phyloP scores from a whole-genome alignment of 2,113 vertebrate genomes.

The Bujurquina vittata region DNA sequence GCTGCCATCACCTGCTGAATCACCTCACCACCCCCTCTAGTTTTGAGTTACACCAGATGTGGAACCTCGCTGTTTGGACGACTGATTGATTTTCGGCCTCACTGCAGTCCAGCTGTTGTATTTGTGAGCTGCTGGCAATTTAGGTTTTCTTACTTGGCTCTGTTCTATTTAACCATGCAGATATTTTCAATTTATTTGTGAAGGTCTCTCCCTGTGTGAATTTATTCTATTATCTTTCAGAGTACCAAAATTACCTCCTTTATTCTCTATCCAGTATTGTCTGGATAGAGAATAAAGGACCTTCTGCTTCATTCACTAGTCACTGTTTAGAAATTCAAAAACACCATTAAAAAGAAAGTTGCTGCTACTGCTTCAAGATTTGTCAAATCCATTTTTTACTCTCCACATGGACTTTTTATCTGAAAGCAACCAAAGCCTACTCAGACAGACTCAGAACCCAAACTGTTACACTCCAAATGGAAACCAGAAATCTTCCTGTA shows the following conservation, averaged over 20 bases:
- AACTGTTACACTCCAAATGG: neutral
- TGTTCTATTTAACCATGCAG: neutral
- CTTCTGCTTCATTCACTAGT: neutral
- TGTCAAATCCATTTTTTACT: neutral
- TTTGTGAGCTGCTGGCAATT: constrained; percentile 57
- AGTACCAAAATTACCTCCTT: neutral
- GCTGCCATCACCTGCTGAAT: constrained; percentile 90
- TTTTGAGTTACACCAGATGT: constrained; percentile 93
- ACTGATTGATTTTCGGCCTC: constrained; percentile 90
- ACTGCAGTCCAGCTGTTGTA: constrained; percentile 86
- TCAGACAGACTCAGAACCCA: neutral
- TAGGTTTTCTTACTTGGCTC: neutral
- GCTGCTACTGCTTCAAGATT: neutral
- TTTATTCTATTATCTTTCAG: constrained; percentile 23
- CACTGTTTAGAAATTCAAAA: neutral
- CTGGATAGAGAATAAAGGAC: neutral
- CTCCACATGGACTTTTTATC: neutral
- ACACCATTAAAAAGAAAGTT: neutral
- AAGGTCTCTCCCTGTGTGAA: neutral
- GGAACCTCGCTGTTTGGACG: constrained; percentile 81
- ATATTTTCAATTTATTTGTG: neutral
- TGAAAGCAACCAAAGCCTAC: fast-evolving
- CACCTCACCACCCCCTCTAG: constrained; percentile 41
- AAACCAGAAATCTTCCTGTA: neutral
- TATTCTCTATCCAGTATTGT: neutral